Evolutionary conservation across 2,888 invertebrate genomes (phyloP), one percentile per base, ranked within the genome.

Genomic region (Tetranychus piercei): DNA sequence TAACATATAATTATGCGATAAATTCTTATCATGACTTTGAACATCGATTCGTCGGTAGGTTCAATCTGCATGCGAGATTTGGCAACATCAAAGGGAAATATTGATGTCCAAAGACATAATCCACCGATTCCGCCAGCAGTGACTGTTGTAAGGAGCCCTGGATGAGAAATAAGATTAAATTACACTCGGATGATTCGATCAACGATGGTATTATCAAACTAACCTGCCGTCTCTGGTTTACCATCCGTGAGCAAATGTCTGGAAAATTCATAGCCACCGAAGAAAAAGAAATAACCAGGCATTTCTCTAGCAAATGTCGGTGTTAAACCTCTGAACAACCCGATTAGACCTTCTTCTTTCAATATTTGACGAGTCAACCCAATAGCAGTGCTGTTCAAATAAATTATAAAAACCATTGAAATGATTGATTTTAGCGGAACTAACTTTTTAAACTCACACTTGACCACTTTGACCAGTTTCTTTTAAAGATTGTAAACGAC

Each of bases 281-380:
- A 99, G 83, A 99, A 99, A 84, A 92, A 94, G 83, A 99, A 99
- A 83, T 99, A 99, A 4, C 99, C 99, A 0, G 99, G 97, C 91
- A 99, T 94, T 85, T 99, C 97, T 78, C 97, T 86, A 80, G 89
- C 88, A 79, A 97, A 88, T 0, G 97, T 97, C 0, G 95, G 90
- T 0, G 89, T 88, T 11, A 97, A 84, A 0, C 97, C 97, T 79
- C 89, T 86, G 82, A 92, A 97, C 78, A 97, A 83, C 7, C 93
- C 94, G 72, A 84, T 84, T 74, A 90, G n/a, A 75, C 95, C 95
- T 83, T 90, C 88, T 74, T 86, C 84, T 79, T 83, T 84, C 77
- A 90, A 83, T 81, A 95, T 93, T 79, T 89, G 87, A 78, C 86
- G 86, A 1, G 90, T 90, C 72, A 92, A 81, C 78, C 85, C 83